Base-by-base conservation (phyloP, 1,140 invertebrate genomes). In the Drosophila melanica region DNA sequence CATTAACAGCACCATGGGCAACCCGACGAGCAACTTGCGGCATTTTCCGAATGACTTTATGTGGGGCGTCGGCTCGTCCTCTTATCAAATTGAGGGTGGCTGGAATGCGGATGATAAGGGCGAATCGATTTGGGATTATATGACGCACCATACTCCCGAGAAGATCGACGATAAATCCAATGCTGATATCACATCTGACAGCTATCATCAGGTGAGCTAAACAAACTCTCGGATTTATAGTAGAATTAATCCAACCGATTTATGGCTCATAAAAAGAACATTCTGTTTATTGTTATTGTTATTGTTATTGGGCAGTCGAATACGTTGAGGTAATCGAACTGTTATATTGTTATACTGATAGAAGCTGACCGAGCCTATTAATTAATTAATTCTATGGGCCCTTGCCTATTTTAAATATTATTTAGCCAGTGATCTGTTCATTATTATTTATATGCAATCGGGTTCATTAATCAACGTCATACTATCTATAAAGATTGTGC, bases 61-160 rank as follows among this genome's bases (percentile, higher is more conserved):
- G 54, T 93, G 94, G 72, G 94, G 94, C 27, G 84, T 92, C 11
- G 92, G 93, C 0, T 93, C 94, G 1, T 92, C 94, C 0, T 90
- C 94, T 2, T 95, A 95, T 90, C 95, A 96, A 93, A 93, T 95
- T 33, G 95, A 96, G 92, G 95, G 95, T 42, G 95, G 90, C n/a
- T 96, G 95, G 95, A 94, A 95, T 91, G 92, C 86, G 75, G 93
- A 94, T 89, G 95, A 94, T 8, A 95, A 94, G 87, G 92, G 93
- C 10, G 90, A 92, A 74, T 94, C 92, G 9, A 94, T 94, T 65
- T 94, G 94, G 94, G 94, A 94, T 79, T 79, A 89, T 57, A 73
- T 93, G 4, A 92, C 92, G 4, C 94, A 93, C 59, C 82, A 62
- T 1, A 68, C 87, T 51, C 93, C 93, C 5, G 90, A 92, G 18